These are phyloP conservation scores for Dryas iulia DNA, from an alignment of 1,140 invertebrate species.

Conservation along the genomic window DNA sequence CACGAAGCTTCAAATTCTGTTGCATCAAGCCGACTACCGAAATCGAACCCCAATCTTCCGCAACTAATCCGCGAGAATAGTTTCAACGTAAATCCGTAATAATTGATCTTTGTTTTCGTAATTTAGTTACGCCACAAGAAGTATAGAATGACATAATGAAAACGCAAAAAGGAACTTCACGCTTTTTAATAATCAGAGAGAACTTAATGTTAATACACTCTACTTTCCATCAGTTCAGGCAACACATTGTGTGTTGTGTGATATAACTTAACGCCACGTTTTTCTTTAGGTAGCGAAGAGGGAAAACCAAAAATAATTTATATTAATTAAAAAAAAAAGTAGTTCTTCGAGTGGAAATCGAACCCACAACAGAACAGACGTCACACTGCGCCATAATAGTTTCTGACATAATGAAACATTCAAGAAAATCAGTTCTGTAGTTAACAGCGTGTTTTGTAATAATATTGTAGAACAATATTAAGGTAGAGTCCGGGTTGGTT, in stretches of 20 bases:
- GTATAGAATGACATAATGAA: not conserved
- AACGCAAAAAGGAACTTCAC: too few relatives aligned
- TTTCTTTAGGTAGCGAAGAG: too few relatives aligned
- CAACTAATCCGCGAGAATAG: slow-evolving; percentile 10
- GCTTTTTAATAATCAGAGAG: too few relatives aligned
- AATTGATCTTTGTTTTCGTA: not conserved
- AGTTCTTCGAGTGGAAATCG: not conserved
- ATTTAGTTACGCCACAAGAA: not conserved
- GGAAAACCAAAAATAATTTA: not conserved
- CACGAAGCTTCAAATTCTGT: not conserved
- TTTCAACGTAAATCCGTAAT: not conserved
- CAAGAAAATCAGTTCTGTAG: not conserved
- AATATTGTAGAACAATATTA: not conserved
- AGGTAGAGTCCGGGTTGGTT: not conserved
- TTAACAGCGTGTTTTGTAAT: not conserved
- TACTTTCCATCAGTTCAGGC: too few relatives aligned
- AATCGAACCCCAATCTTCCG: slow-evolving; percentile 6
- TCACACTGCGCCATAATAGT: too few relatives aligned
- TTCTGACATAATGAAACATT: too few relatives aligned
- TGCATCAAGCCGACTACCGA: slow-evolving; percentile 5
- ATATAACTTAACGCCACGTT: too few relatives aligned
- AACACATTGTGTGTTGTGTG: too few relatives aligned
- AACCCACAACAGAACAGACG: too few relatives aligned
- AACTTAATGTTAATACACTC: not conserved
- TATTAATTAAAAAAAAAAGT: not conserved